Conservation (phyloP, 2,113 vertebrate genomes). For the Neodontobutis hainanensis region DNA sequence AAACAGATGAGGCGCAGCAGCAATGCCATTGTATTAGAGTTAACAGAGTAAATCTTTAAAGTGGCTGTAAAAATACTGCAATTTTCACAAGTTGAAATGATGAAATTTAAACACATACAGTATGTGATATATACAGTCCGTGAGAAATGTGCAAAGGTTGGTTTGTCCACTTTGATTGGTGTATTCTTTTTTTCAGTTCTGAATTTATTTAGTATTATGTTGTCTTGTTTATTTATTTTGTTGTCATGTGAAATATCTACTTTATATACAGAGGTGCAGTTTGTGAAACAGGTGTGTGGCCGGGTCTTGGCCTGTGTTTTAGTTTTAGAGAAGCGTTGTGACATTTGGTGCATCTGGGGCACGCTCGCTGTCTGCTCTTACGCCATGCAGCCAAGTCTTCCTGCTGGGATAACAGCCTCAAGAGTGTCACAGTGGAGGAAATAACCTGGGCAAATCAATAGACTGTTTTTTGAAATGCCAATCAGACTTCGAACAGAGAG, state of each 20-base stretch:
- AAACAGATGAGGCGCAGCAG: background rate
- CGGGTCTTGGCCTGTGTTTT: slow-evolving; percentile 8
- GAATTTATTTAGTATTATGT: too few relatives aligned
- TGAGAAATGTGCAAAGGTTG: too few relatives aligned
- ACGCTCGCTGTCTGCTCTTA: slow-evolving; percentile 15
- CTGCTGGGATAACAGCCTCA: slow-evolving; percentile 57
- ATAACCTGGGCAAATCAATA: slow-evolving; percentile 63
- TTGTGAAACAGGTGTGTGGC: background rate
- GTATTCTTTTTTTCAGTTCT: too few relatives aligned
- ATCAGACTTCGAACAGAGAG: slow-evolving; percentile 63
- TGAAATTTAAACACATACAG: background rate
- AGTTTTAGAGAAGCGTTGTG: slow-evolving; percentile 15
- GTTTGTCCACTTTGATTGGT: too few relatives aligned
- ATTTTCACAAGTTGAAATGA: background rate
- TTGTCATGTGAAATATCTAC: too few relatives aligned
- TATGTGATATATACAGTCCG: too few relatives aligned
- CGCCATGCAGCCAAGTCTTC: slow-evolving; percentile 31
- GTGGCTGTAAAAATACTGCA: background rate
- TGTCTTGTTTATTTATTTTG: too few relatives aligned
- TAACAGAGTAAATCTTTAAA: background rate
- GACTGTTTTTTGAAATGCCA: slow-evolving; percentile 63
- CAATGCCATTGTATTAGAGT: background rate
- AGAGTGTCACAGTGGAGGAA: slow-evolving; percentile 58
- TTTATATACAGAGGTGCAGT: background rate
- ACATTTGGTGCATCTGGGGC: slow-evolving; percentile 21